A percentile compares a stretch with the other conserved stretches of the same genome.
Conservation (phyloP, 2,888 invertebrate genomes). For the Leptopilina myrica region DNA sequence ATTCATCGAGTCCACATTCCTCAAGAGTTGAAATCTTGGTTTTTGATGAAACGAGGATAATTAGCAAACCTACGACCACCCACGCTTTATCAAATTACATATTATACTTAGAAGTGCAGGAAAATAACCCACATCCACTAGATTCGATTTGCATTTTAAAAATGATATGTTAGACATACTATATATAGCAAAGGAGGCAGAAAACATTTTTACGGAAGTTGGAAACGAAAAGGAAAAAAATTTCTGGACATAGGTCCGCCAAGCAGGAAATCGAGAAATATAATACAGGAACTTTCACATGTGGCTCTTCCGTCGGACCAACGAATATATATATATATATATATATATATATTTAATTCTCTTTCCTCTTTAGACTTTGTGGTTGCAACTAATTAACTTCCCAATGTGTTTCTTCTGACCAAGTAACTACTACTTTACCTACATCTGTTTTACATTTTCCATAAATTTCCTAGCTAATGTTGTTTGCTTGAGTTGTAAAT, state of each 20-base stretch:
- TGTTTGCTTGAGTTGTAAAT: background rate
- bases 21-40: background rate
- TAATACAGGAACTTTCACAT: constrained; percentile 29
- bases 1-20: background rate
- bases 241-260: background rate
- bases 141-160: background rate
- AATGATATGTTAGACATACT: background rate
- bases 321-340: background rate
- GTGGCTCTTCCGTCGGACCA: constrained; percentile 21
- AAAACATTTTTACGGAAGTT: background rate
- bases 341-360: background rate
- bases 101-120: too few species aligned
- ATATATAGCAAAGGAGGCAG: background rate
- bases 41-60: constrained; percentile 32
- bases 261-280: constrained; percentile 15
- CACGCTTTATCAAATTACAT: background rate
- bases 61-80: constrained; percentile 23
- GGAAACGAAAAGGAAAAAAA: background rate
- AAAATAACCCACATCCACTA: too few species aligned
- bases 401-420: background rate
- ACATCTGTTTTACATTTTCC: constrained; percentile 21
- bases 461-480: background rate
- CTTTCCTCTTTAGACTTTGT: constrained; percentile 8
- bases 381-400: constrained; percentile 33
- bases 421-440: background rate